Evolutionary conservation across 2,113 vertebrate genomes (phyloP), one percentile per base, ranked within the genome.

Genomic region (Scomber scombrus): DNA sequence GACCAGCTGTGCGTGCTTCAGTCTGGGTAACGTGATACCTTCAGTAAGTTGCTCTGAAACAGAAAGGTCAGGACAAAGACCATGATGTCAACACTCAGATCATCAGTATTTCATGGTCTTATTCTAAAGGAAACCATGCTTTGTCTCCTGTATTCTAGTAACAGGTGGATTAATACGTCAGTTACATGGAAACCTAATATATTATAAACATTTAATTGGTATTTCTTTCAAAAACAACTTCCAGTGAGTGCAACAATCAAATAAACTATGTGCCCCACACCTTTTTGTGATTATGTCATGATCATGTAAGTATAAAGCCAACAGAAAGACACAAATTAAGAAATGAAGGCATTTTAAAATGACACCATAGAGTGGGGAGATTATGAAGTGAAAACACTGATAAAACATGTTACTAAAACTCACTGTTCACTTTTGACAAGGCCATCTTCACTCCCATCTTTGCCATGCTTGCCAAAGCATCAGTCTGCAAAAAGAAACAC

Each of bases 351-450:
- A 9, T 40, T 40, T 34, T 40, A 40, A 40, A 40, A 40, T 2
- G 34, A 40, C 9, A 40, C 34, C 34, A 40, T 40, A 40, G 13
- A 43, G 10, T 19, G 3, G 43, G 54, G 23, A 5, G 2, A 50
- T 40, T 40, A 9, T 40, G 45, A 68, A 43, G 1, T 47, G 57
- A 63, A 21, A 2, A 19, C 23, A 18, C 7, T 40, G 34, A 40
- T 40, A 23, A 71, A 34, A 21, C 2, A 29, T 43, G 10, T 13
- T 19, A 56, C 3, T 11, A 7, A 19, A 11, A 82, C 90, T 85
- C 64, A 94, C 94, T 0, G 5, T 94, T 94, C 8, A 94, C 3
- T 34, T 54, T 11, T 0, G 8, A 1, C 47, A 93, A 4, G 2
- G 13, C 34, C 0, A 21, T 1, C 0, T 8, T 3, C 0, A 85